phyloP scores from a whole-genome alignment of 1,140 invertebrate species.

The Orussus abietinus region DNA sequence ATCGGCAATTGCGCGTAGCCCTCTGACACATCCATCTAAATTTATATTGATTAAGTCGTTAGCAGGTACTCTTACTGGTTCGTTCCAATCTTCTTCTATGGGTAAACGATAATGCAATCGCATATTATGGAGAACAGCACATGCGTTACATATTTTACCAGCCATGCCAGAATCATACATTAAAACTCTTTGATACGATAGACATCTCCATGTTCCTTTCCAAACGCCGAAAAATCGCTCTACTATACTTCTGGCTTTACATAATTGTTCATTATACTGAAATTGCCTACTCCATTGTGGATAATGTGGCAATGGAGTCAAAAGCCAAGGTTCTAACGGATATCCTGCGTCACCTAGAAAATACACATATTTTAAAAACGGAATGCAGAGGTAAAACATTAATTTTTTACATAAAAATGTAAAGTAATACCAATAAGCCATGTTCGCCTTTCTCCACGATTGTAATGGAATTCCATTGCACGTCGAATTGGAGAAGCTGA shows the following conservation, averaged over 20 bases:
- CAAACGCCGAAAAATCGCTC: background rate
- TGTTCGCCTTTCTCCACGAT: background rate
- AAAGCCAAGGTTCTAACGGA: constrained; percentile 1
- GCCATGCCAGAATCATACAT: background rate
- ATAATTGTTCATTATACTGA: background rate
- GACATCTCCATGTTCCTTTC: background rate
- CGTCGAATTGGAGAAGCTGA: background rate
- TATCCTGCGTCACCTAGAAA: constrained; percentile 1
- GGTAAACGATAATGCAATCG: background rate
- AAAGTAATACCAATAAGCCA: constrained; percentile 1
- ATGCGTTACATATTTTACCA: background rate
- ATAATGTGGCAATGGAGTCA: background rate
- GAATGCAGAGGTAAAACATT: background rate
- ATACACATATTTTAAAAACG: background rate
- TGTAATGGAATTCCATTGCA: background rate
- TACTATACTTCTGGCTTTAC: background rate
- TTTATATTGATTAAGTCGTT: no score
- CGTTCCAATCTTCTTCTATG: background rate
- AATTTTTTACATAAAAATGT: background rate
- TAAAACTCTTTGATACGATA: background rate
- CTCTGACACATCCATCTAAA: no score
- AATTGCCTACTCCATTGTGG: background rate
- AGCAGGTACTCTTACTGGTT: no score
- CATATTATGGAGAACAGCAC: constrained; percentile 1
- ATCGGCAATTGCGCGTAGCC: no score